Conservation (phyloP, 2,888 invertebrate species). For the Bugula neritina region DNA sequence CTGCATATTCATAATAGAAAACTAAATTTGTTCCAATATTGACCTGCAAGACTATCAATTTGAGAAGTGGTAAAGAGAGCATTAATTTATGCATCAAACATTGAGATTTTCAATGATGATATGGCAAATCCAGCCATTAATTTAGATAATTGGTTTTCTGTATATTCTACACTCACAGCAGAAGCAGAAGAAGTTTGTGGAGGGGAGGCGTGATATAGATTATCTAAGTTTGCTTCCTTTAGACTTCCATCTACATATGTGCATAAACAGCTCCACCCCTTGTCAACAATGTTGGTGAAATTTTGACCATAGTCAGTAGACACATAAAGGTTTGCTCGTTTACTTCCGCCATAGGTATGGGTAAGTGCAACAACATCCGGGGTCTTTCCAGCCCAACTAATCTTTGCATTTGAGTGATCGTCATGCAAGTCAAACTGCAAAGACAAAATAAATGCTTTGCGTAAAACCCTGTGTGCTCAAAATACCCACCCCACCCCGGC, state of each 20-base stretch:
- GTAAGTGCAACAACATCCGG: conserved; percentile 9
- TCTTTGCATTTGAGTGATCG: background rate
- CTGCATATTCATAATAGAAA: too few species aligned
- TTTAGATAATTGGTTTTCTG: too few species aligned
- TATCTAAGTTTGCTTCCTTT: conserved; percentile 68
- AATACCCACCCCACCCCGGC: background rate
- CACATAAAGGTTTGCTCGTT: conserved; percentile 64
- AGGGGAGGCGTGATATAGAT: conserved; percentile 75
- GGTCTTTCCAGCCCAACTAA: conserved; percentile 13
- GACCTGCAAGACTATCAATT: too few species aligned
- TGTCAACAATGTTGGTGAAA: conserved; percentile 62
- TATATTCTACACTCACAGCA: conserved; percentile 7
- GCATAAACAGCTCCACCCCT: background rate
- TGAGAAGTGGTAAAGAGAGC: too few species aligned
- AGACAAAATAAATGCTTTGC: background rate
- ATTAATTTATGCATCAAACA: too few species aligned
- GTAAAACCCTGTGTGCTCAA: background rate
- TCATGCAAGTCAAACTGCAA: conserved; percentile 1
- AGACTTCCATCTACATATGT: conserved; percentile 34
- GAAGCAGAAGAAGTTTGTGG: background rate
- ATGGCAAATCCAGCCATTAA: too few species aligned
- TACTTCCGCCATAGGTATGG: background rate
- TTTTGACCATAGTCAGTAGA: conserved; percentile 80
- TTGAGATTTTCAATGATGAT: too few species aligned
- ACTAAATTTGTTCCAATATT: too few species aligned